These are phyloP conservation scores for Trachurus trachurus DNA, from an alignment of 2,797 vertebrate genomes.

Conservation along the genomic window DNA sequence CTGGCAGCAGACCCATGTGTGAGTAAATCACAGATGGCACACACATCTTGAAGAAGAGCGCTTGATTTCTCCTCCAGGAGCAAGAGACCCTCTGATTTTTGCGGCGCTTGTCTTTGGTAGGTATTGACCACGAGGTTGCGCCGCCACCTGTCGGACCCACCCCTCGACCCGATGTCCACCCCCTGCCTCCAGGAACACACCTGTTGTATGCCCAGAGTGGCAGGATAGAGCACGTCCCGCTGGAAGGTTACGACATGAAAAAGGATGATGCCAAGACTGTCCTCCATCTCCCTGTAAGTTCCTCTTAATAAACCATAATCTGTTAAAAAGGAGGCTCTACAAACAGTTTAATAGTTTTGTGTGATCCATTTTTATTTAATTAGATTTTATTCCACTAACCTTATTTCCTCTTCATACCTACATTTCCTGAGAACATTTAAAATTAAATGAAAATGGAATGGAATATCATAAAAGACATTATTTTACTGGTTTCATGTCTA, in stretches of 20 bases:
- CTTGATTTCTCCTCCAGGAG: neutral
- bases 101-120: conserved; percentile 67
- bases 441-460: neutral
- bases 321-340: neutral
- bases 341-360: neutral
- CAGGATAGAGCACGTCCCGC: conserved; percentile 90
- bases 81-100: neutral
- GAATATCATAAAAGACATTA: neutral
- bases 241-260: conserved; percentile 90
- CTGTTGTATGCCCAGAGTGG: conserved; percentile 93
- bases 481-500: neutral
- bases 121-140: conserved; percentile 79
- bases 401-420: neutral
- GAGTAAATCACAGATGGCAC: conserved; percentile 76
- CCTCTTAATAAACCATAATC: neutral
- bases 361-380: conserved; percentile 2
- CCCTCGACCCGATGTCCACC: conserved; percentile 86
- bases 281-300: conserved; percentile 91
- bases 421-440: neutral
- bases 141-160: conserved; percentile 84
- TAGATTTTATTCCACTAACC: neutral
- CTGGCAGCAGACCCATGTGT: conserved; percentile 90
- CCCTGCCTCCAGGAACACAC: conserved; percentile 90
- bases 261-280: conserved; percentile 88
- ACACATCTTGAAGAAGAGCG: neutral